These are phyloP conservation scores for Cebus imitator DNA, from an alignment of 2,113 vertebrate species.

Conservation along the genomic window DNA sequence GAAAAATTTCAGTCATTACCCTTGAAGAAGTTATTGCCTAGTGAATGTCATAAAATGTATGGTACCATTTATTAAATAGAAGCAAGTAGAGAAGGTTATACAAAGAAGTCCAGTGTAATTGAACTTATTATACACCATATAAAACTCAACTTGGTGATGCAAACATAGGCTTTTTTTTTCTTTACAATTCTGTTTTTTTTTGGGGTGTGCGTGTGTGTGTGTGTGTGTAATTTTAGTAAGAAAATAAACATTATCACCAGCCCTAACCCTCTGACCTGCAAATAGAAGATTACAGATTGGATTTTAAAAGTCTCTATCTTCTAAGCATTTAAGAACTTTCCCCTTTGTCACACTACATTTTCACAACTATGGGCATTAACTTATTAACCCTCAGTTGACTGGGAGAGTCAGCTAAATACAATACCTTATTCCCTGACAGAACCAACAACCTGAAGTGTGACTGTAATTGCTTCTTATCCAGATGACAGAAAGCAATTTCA, in stretches of 20 bases:
- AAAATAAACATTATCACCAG: conserved; percentile 22
- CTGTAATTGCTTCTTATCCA: conserved; percentile 64
- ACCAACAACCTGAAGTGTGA: conserved; percentile 23
- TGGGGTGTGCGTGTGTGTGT: too few relatives aligned
- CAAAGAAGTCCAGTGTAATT: not conserved
- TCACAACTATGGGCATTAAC: not conserved
- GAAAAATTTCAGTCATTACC: not conserved
- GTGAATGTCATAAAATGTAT: not conserved
- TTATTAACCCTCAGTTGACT: conserved; percentile 52
- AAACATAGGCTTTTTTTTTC: not conserved
- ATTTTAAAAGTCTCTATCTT: conserved; percentile 22
- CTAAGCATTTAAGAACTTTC: not conserved
- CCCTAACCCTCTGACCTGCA: not conserved
- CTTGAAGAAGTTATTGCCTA: not conserved
- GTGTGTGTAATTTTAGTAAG: not conserved
- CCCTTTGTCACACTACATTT: not conserved
- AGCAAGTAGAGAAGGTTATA: not conserved
- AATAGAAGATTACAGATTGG: not conserved
- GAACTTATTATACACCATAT: not conserved
- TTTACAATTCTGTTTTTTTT: not conserved
- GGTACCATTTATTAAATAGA: not conserved
- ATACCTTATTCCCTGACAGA: conserved; percentile 24
- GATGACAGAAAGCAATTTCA: conserved; percentile 72
- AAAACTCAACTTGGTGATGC: not conserved
- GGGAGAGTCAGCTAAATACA: conserved; percentile 44